These are phyloP conservation scores for Piprites chloris DNA, from an alignment of 2,113 vertebrate species.

Conservation along the genomic window DNA sequence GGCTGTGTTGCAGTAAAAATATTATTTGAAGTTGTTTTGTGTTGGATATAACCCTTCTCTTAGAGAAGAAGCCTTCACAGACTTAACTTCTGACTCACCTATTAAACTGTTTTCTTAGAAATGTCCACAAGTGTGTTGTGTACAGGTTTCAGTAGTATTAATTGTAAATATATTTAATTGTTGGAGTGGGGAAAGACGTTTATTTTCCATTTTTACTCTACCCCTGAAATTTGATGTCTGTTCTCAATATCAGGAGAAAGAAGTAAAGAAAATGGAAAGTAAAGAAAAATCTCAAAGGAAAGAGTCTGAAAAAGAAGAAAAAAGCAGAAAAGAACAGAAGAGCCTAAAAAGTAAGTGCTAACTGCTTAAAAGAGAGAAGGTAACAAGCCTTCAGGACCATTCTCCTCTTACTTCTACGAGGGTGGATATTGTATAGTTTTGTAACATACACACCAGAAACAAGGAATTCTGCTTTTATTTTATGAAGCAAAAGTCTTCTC, in stretches of 20 bases:
- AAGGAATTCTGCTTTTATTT: background rate
- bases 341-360: conserved; percentile 79
- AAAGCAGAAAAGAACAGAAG: conserved; percentile 75
- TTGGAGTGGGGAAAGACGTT: background rate
- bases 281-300: conserved; percentile 86
- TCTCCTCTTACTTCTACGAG: background rate
- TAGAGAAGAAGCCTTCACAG: background rate
- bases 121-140: background rate
- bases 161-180: background rate
- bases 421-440: background rate
- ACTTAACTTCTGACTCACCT: background rate
- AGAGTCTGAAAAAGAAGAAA: conserved; percentile 84
- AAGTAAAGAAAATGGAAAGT: conserved; percentile 78
- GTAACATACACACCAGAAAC: background rate
- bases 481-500: background rate
- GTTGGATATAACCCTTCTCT: background rate
- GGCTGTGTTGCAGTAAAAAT: background rate
- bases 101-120: background rate
- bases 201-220: background rate
- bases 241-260: conserved; percentile 73
- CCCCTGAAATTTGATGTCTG: background rate
- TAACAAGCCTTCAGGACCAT: background rate
- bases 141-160: background rate
- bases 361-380: background rate
- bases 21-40: background rate